A percentile compares a stretch with the other conserved stretches of the same genome.
These are phyloP conservation scores for Eurystomus glaucurus DNA, from an alignment of 2,797 vertebrate species.

Conservation along the genomic window DNA sequence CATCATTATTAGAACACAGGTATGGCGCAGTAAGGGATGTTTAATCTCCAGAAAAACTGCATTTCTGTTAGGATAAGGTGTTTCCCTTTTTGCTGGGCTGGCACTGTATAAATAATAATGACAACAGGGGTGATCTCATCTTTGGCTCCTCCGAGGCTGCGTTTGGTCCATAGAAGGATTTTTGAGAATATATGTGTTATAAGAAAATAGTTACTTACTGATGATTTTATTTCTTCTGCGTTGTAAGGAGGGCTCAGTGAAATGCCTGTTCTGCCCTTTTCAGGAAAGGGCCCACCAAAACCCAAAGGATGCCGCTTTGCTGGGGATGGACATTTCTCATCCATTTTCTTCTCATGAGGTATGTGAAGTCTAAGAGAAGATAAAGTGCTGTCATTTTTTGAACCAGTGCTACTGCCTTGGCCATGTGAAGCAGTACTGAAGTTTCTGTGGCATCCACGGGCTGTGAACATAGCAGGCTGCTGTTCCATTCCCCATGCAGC, in stretches of 20 bases:
- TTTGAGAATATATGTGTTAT: neutral
- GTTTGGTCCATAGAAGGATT: neutral
- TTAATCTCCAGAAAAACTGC: constrained; percentile 15
- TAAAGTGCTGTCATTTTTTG: neutral
- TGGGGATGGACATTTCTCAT: neutral
- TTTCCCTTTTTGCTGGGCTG: constrained; percentile 29
- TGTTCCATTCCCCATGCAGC: neutral
- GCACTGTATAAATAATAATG: neutral
- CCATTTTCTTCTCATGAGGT: constrained; percentile 17
- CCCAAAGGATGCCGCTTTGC: neutral
- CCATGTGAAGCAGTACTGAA: neutral
- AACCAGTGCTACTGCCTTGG: neutral
- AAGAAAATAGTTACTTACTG: constrained; percentile 73
- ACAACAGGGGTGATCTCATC: neutral
- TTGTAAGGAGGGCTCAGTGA: constrained; percentile 12
- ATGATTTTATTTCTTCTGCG: constrained; percentile 47
- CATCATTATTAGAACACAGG: neutral
- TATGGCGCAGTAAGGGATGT: neutral
- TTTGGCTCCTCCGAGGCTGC: neutral
- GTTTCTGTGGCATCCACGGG: neutral
- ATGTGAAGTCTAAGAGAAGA: constrained; percentile 27
- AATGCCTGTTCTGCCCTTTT: neutral
- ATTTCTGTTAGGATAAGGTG: neutral
- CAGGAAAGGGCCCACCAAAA: neutral
- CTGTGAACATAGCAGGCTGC: neutral